Base-by-base conservation (phyloP, 2,113 vertebrate species). In the Drymodes brunneopygia region DNA sequence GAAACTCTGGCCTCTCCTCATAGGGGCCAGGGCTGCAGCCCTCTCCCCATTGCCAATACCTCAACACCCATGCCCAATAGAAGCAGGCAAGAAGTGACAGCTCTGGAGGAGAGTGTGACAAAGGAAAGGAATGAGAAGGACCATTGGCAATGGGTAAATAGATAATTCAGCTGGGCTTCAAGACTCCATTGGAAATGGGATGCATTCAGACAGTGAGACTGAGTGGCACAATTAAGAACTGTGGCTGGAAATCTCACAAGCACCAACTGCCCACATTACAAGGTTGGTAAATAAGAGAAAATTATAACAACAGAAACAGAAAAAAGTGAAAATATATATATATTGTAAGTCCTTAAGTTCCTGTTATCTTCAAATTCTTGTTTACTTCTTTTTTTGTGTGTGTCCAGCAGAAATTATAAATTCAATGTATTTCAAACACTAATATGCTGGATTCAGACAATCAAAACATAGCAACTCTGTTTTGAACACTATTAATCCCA, bases 401-500 rank as follows among this genome's bases (percentile, higher is more conserved):
- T 42, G 12, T 92, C 33, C 23, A 79, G 13, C 23, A 78, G 38
- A 94, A 93, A n/a, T 88, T 73, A 77, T 36, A 87, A 85, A 71
- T n/a, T 12, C 27, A 73, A 25, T 15, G 16, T 45, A 31, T 80
- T 94, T 85, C 58, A 88, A 87, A 86, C 58, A 36, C 31, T 88
- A 64, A 82, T 88, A 81, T 29, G 6, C 23, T 80, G 45, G 29
- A 82, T 69, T 58, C 67, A 86, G 28, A 64, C 40, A 89, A 85
- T 69, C 42, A 74, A 94, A 89, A 74, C 62, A 69, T 9, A 69
- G 65, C 5, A 9, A 72, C 16, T 95, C 62, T 65, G 72, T 88
- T 97, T n/a, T 77, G 86, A 94, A 88, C 21, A 33, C 53, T 87
- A 45, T 80, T 88, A 95, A 87, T 95, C 61, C 74, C 66, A 80